Conservation (phyloP, 1,140 invertebrate genomes). For the Megalonaias nervosa region DNA sequence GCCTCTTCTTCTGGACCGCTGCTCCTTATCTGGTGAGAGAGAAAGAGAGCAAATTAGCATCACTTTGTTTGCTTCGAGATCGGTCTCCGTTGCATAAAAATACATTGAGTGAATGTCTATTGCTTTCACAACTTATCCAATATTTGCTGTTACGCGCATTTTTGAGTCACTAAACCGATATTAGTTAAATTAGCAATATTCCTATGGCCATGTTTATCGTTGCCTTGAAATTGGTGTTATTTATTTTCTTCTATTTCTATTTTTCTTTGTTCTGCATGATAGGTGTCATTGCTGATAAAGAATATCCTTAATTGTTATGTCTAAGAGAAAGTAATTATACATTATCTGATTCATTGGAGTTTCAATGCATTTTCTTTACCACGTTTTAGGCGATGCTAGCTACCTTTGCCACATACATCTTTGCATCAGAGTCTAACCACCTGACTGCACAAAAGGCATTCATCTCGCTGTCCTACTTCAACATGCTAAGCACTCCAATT, state of each 20-base stretch:
- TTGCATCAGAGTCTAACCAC: slow-evolving; percentile 75
- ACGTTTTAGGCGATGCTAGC: slow-evolving; percentile 82
- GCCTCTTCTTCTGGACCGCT: slow-evolving; percentile 94
- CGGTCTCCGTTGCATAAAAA: neutral
- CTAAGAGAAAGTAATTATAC: neutral
- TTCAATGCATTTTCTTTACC: neutral
- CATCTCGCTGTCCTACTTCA: slow-evolving; percentile 97
- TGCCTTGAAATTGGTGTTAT: too few relatives aligned
- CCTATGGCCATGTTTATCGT: neutral
- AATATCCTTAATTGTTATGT: neutral
- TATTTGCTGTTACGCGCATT: neutral
- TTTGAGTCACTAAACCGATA: neutral
- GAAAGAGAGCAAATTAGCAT: neutral
- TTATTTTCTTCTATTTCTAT: too few relatives aligned
- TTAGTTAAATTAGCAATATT: neutral
- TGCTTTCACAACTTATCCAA: neutral
- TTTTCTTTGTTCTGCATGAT: too few relatives aligned
- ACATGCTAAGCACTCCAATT: slow-evolving; percentile 94
- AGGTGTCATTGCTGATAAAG: neutral
- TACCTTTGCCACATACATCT: slow-evolving; percentile 80
- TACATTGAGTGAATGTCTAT: too few relatives aligned
- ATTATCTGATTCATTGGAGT: neutral
- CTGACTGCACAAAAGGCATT: slow-evolving; percentile 93
- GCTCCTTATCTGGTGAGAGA: slow-evolving; percentile 85
- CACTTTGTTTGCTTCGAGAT: neutral